Evolutionary conservation across 2,113 vertebrate genomes (phyloP), one percentile per base, ranked within the genome.

Genomic region (Ia io): DNA sequence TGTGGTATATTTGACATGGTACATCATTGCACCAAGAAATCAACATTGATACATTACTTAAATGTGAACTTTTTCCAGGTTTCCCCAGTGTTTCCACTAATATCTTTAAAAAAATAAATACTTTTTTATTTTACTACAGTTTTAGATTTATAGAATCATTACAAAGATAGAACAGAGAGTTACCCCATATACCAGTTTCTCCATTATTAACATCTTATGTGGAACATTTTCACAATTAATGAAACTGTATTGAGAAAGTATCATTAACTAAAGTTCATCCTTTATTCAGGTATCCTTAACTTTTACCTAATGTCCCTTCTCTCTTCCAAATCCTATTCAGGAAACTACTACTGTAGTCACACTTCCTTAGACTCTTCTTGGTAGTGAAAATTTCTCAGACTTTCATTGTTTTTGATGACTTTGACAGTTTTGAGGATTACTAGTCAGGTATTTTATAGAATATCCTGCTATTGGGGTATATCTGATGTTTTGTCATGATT

Each of bases 261-360:
- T 82, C 71, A 35, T 82, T 82, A 40, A 35, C 30, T 76, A 77
- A 51, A 76, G 85, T 76, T 9, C 11, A 23, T 70, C 9, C 69
- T 87, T 83, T 70, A 82, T 94, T 86, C 61, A 82, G 11, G 77
- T 70, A 77, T 77, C 20, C 51, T 90, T 70, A 95, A 73, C 37
- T 94, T 92, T 90, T 79, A 80, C 12, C 22, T 49, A 25, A 47
- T 53, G 6, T 80, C 22, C 28, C 49, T 89, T 94, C 76, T 82
- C 30, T 93, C 9, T 47, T 51, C 32, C 13, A 88, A 32, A 37
- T 74, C 49, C 47, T 30, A 61, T 69, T 30, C 28, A 70, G 30
- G 70, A 87, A 77, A 65, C n/a, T 63, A 17, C 59, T 49, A 49
- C 18, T 74, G 47, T 82, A 59, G 37, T 73, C 47, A 28, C n/a